Percentiles rank a stretch among this genome's conserved stretches.
phyloP scores from a whole-genome alignment of 2,888 invertebrate genomes.

The Monopis laevigella region DNA sequence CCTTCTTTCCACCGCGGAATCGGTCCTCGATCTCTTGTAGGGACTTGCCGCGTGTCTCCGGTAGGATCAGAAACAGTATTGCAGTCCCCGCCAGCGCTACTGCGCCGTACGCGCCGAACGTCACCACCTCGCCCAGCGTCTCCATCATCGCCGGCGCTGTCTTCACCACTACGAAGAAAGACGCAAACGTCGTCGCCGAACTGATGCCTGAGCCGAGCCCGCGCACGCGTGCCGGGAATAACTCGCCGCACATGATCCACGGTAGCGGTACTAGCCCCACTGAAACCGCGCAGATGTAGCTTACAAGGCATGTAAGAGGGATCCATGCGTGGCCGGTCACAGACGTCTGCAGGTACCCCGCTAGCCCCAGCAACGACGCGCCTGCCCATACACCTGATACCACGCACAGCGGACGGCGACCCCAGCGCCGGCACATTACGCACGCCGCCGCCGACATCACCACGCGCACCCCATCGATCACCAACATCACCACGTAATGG shows the following conservation, averaged over 20 bases:
- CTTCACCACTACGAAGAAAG: slow-evolving; percentile 75
- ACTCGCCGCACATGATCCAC: slow-evolving; percentile 80
- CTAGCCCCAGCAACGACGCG: slow-evolving; percentile 65
- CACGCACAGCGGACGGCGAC: slow-evolving; percentile 71
- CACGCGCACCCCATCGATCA: slow-evolving; percentile 71
- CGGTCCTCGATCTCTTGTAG: slow-evolving; percentile 73
- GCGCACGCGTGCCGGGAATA: slow-evolving; percentile 70
- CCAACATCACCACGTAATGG: slow-evolving; percentile 72
- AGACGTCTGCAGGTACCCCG: slow-evolving; percentile 48
- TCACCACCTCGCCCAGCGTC: slow-evolving; percentile 64
- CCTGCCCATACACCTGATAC: slow-evolving; percentile 71
- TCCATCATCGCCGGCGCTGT: slow-evolving; percentile 70
- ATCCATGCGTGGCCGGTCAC: slow-evolving; percentile 45
- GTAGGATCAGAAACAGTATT: slow-evolving; percentile 68
- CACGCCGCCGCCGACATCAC: slow-evolving; percentile 71
- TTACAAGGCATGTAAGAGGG: slow-evolving; percentile 58
- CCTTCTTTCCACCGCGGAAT: slow-evolving; percentile 39
- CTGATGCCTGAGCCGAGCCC: slow-evolving; percentile 75
- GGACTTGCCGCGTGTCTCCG: slow-evolving; percentile 76
- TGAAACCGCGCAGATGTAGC: slow-evolving; percentile 68
- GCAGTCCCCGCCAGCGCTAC: slow-evolving; percentile 67
- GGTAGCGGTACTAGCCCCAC: slow-evolving; percentile 74
- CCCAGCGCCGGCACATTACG: slow-evolving; percentile 67
- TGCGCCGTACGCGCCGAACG: slow-evolving; percentile 71
- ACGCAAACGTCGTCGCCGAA: slow-evolving; percentile 70